Base-by-base conservation (phyloP, 2,113 vertebrate genomes). In the Etheostoma spectabile region DNA sequence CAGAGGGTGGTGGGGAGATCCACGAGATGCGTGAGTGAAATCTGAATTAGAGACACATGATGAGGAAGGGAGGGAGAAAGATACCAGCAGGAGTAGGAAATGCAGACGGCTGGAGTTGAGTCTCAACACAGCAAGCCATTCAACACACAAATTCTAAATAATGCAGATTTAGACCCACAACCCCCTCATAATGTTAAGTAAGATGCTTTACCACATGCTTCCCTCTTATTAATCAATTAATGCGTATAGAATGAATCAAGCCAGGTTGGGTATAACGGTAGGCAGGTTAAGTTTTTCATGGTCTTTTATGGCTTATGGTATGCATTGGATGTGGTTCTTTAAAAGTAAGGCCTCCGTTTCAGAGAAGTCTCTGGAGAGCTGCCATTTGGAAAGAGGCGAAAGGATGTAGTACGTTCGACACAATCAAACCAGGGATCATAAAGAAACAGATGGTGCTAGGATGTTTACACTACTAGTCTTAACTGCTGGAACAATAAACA, bases 391-490 rank as follows among this genome's bases (percentile, higher is more conserved):
- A 49, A 55, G 21, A 81, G 82, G 61, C 11, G 22, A 75, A 79
- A 42, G 52, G 69, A 72, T 8, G 30, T 65, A 76, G 79, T 51
- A 55, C 79, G 70, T 79, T 68, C 71, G 55, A 82, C 49, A 77
- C 79, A 83, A 73, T 84, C 81, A 87, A 82, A 83, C 76, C 51
- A 42, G 60, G 49, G 73, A 78, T 82, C 74, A 56, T 89, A 86
- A 90, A 89, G 67, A 87, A 87, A 81, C 88, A 92, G 86, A 90
- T 90, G 88, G 86, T 62, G 80, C 48, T 27, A n/a, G 74, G 61
- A 77, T 27, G 90, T 90, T 91, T 90, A 88, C 85, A 60, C 68
- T 79, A 80, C 83, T 63, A 51, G 62, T 80, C 79, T 74, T 85
- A 83, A 91, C 85, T 80, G 82, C 72, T 16, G 71, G 22, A 27